phyloP scores from a whole-genome alignment of 2,888 invertebrate genomes.

The Drosophila nr. perissopoda region DNA sequence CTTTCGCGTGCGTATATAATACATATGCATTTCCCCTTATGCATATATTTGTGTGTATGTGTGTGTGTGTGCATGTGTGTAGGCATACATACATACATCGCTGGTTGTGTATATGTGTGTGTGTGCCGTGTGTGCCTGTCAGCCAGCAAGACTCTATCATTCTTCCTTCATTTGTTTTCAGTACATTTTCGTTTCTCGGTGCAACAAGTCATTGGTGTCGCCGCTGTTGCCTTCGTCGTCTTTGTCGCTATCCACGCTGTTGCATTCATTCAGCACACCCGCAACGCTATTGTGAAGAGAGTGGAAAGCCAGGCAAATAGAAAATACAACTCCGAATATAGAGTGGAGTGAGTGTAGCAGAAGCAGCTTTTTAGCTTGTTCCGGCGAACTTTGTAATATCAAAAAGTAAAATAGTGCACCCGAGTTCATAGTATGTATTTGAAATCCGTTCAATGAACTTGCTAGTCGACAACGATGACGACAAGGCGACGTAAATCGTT shows the following conservation, averaged over 20 bases:
- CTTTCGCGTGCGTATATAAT: constrained; percentile 20
- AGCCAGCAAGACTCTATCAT: constrained; percentile 43
- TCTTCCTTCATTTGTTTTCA: constrained; percentile 74
- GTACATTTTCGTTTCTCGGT: constrained; percentile 65
- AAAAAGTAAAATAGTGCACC: constrained; percentile 17
- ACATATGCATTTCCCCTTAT: constrained; percentile 4
- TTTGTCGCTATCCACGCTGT: constrained; percentile 12
- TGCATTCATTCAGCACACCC: constrained; percentile 35
- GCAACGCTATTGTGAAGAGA: constrained; percentile 29
- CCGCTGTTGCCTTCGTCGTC: constrained; percentile 18
- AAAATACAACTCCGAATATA: constrained; percentile 50
- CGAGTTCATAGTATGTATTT: constrained; percentile 33
- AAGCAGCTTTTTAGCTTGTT: constrained; percentile 12
- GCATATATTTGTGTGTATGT: constrained; percentile 1
- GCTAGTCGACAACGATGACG: constrained; percentile 11
- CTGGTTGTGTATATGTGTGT: constrained; percentile 9
- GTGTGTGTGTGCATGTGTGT: not conserved
- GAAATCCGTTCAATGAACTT: constrained; percentile 69
- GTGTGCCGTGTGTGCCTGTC: constrained; percentile 14
- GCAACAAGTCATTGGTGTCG: constrained; percentile 74
- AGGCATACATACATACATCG: not conserved
- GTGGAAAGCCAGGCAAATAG: constrained; percentile 31
- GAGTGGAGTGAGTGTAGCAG: constrained; percentile 66
- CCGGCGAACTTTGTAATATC: constrained; percentile 28
- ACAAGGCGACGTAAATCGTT: constrained; percentile 9